Evolutionary conservation across 2,113 vertebrate species (phyloP), one percentile per base, ranked within the genome.

Genomic region (Saimiri boliviensis): DNA sequence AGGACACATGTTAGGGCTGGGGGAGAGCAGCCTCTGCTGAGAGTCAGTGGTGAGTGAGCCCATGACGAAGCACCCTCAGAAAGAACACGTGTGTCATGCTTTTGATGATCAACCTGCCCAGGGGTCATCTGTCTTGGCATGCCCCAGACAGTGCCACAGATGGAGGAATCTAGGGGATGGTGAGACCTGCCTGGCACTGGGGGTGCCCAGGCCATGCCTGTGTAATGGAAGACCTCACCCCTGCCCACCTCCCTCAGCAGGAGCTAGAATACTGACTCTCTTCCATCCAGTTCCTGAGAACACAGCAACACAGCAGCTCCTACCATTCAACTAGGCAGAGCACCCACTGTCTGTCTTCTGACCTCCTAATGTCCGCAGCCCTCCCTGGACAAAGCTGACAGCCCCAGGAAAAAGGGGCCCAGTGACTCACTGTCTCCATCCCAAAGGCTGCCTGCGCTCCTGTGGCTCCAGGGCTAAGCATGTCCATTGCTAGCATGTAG

Each of bases 41-140:
- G 1, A 56, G 40, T n/a, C 32, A 9, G 30, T 54, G 8, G 3
- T 58, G 63, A 76, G 3, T 58, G 63, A 76, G 42, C 49, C 83
- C 0, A 0, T 6, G 23, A 19, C 2, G 23, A 56, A 45, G 37
- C 17, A 1, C 52, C 47, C 47, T 42, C 56, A 60, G 3, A 1
- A 84, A 81, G n/a, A 54, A 11, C n/a, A 12, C 35, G 32, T 71
- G 9, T 27, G 2, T 40, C 17, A 1, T 19, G 68, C 71, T 58
- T 63, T 8, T 9, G 32, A 27, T 12, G 2, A 7, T 23, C 63
- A 42, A 1, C 40, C 20, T 93, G 56, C 74, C 90, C 80, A 83
- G 58, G 16, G 16, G 13, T 37, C 70, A 35, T 60, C 86, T 49
- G 42, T 52, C 66, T 84, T 42, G 9, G 73, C 37, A 8, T 8